These are phyloP conservation scores for Chelonia mydas DNA, from an alignment of 2,797 vertebrate species.

Conservation along the genomic window DNA sequence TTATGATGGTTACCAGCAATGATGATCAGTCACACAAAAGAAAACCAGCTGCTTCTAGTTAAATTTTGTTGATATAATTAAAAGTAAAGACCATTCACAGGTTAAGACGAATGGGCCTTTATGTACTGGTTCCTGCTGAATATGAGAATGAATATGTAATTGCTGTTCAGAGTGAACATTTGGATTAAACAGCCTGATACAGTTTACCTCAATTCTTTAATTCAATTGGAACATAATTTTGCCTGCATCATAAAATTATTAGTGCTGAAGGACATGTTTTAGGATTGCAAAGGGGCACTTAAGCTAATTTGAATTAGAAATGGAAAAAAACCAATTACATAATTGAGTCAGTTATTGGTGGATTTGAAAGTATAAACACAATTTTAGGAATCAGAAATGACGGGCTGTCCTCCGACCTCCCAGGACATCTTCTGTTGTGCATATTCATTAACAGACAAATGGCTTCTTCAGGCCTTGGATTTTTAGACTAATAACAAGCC, in stretches of 20 bases:
- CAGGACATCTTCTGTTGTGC: not conserved
- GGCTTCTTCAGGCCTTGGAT: not conserved
- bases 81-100: too few relatives aligned
- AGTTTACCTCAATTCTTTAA: constrained; percentile 48
- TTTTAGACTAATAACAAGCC: not conserved
- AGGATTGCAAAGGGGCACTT: constrained; percentile 36
- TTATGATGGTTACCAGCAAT: not conserved
- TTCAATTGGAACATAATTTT: constrained; percentile 31
- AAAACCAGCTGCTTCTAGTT: not conserved
- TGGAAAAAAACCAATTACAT: constrained; percentile 26
- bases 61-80: not conserved
- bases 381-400: not conserved
- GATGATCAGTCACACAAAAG: not conserved
- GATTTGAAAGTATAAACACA: not conserved
- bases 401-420: too few relatives aligned
- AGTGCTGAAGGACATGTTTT: constrained; percentile 31
- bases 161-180: constrained; percentile 31
- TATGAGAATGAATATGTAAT: constrained; percentile 15
- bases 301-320: constrained; percentile 33
- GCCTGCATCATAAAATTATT: constrained; percentile 39
- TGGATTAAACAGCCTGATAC: constrained; percentile 45
- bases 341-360: not conserved
- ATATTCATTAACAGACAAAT: not conserved
- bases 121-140: constrained; percentile 5
- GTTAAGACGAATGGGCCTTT: not conserved